These are phyloP conservation scores for Pangasius macronema DNA, from an alignment of 2,797 vertebrate species.

Conservation along the genomic window DNA sequence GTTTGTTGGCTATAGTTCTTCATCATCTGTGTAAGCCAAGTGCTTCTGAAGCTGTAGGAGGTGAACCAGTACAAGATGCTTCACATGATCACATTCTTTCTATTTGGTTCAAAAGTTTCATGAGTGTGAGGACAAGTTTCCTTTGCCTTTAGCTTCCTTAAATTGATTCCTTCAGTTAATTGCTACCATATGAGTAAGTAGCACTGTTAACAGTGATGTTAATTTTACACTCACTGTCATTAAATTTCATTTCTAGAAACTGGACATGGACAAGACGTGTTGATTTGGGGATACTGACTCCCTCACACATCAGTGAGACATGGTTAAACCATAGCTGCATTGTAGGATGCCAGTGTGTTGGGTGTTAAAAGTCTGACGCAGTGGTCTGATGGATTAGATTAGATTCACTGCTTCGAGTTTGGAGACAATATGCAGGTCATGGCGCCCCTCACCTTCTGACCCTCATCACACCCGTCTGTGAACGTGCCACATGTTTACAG, in stretches of 20 bases:
- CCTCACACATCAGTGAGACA: neutral
- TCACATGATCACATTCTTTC: constrained; percentile 10
- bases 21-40: constrained; percentile 1
- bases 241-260: neutral
- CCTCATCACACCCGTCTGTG: constrained; percentile 11
- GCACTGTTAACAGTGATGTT: neutral
- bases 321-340: constrained; percentile 8
- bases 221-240: neutral
- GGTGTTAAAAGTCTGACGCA: constrained; percentile 19
- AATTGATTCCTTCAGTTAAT: constrained; percentile 10
- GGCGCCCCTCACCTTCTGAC: constrained; percentile 8
- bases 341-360: neutral
- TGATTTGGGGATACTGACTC: neutral
- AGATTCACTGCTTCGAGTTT: neutral
- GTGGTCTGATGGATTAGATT: constrained; percentile 26
- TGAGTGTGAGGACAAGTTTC: neutral
- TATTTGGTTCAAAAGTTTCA: neutral
- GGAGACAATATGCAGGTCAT: constrained; percentile 25
- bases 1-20: constrained; percentile 9
- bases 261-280: neutral
- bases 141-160: neutral
- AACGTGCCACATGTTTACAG: neutral
- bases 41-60: constrained; percentile 19
- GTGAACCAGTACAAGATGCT: constrained; percentile 31
- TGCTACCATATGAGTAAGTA: neutral